A percentile compares a stretch with the other conserved stretches of the same genome.
phyloP scores from a whole-genome alignment of 2,888 invertebrate genomes.

The Melanostoma scalare region DNA sequence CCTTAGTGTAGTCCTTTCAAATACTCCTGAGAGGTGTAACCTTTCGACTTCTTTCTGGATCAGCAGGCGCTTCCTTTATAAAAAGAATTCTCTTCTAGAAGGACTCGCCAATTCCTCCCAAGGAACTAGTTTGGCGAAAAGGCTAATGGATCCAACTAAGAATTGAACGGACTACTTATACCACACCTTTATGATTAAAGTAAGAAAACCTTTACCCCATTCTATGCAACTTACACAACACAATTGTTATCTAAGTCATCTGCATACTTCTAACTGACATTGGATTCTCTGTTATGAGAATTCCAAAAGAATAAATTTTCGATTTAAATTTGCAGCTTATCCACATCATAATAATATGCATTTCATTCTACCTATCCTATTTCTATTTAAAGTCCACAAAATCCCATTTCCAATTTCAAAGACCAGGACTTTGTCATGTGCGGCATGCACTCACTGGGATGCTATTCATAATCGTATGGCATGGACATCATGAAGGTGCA shows the following conservation, averaged over 20 bases:
- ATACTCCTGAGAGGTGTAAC: too few relatives aligned
- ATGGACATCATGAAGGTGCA: constrained; percentile 57
- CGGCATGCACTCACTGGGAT: constrained; percentile 19
- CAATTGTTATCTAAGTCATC: background rate
- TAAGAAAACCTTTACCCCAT: too few relatives aligned
- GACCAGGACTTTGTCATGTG: constrained; percentile 43
- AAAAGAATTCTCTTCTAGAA: too few relatives aligned
- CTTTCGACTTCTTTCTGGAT: too few relatives aligned
- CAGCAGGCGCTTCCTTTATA: too few relatives aligned
- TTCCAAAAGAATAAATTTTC: constrained; percentile 30
- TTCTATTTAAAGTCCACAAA: constrained; percentile 56
- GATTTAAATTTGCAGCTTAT: constrained; percentile 31
- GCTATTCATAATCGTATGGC: constrained; percentile 67
- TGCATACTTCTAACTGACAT: background rate
- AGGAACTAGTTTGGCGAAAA: too few relatives aligned
- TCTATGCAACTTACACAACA: too few relatives aligned
- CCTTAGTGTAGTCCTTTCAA: too few relatives aligned
- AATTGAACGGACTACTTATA: too few relatives aligned
- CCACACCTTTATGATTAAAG: too few relatives aligned
- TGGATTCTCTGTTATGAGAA: background rate
- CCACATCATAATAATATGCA: constrained; percentile 25
- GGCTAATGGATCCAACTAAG: too few relatives aligned
- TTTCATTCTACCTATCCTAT: constrained; percentile 30
- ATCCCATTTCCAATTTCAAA: constrained; percentile 58
- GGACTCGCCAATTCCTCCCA: too few relatives aligned